phyloP scores from a whole-genome alignment of 2,888 invertebrate species.

The Coelogynopora nodosa region DNA sequence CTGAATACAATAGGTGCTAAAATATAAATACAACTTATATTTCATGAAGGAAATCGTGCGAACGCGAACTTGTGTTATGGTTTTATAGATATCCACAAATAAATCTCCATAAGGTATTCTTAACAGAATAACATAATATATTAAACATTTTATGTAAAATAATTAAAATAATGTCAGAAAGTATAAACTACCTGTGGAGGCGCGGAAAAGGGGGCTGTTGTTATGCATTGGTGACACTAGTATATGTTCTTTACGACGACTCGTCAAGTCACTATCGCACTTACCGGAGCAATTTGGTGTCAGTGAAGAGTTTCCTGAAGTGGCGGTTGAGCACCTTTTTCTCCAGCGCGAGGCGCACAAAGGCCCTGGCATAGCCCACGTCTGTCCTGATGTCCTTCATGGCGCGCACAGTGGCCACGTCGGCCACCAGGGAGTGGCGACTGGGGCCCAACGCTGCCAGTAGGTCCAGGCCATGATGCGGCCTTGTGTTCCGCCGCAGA shows the following conservation, averaged over 20 bases:
- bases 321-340: slow-evolving; percentile 91
- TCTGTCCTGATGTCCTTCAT: slow-evolving; percentile 98
- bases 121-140: not conserved
- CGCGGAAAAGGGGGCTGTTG: no score
- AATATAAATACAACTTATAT: no score
- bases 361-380: slow-evolving; percentile 81
- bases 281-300: slow-evolving; percentile 59
- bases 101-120: no score
- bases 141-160: not conserved
- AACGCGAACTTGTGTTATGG: no score
- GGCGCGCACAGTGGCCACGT: slow-evolving; percentile 55
- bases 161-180: no score
- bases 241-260: no score
- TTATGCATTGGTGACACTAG: no score
- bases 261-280: no score
- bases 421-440: slow-evolving; percentile 23
- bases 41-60: no score
- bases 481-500: no score
- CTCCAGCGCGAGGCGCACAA: slow-evolving; percentile 89
- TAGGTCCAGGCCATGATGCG: slow-evolving; percentile 20
- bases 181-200: not conserved
- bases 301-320: slow-evolving; percentile 73
- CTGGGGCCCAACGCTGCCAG: not conserved
- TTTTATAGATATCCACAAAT: no score
- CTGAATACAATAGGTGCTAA: no score